Evolutionary conservation across 37 sponge, comb jelly and placozoan species (phyloP), one percentile per base, ranked within the genome.

Genomic region (Crambe crambe): DNA sequence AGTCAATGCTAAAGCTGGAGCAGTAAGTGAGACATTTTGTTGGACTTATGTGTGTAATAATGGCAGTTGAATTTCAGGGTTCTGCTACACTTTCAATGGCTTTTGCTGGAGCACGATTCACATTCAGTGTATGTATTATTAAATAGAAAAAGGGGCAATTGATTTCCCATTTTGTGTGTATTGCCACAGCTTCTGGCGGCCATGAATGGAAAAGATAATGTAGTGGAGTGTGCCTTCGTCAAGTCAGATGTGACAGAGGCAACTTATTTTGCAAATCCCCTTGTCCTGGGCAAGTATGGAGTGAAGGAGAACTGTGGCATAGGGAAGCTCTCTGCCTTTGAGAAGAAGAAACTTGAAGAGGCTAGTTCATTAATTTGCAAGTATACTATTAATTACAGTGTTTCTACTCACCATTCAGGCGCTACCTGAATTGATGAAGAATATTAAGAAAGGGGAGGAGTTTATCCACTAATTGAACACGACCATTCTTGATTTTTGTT

Each of bases 11-110:
- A 98, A 98, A 74, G 99, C 99, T 61, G 99, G 99, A 79, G 94
- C 96, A 26, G 94, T 92, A 56, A 66, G 92, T 81, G 8, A 34
- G 22, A 60, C 57, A 34, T 77, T 1, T 54, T 83, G 68, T 75
- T 6, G 51, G 12, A 47, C 51, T 12, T 47, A 6, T 47, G 51
- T 47, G 12, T 60, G 44, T 51, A 12, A 22, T 62, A 26, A 38
- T 57, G 27, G 15, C 15, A 15, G 9, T 58, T 12, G 12, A 34
- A 60, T 22, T 72, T 26, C 72, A 95, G 96, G 99, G 99, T 8
- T 98, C 99, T 56, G 99, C 99, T 3, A 98, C 99, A 4, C 89
- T 98, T 9, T 94, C 95, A 5, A 98, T 98, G 99, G 99, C 99
- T 0, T 98, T 90, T 81, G 99, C 99, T 67, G 99, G 99, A 75